phyloP scores from a whole-genome alignment of 2,113 vertebrate species.

The Mus musculus region GRCm39 chr4:155995001-155995500 shows the following conservation, averaged over 20 bases:
- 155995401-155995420: not conserved
- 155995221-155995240: not conserved
- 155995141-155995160: constrained; percentile 75
- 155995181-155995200: not conserved
- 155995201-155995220: not conserved
- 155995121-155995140: constrained; percentile 76
- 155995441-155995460: not conserved
- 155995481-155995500: not conserved
- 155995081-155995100: constrained; percentile 72
- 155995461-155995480: not conserved
- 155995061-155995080: constrained; percentile 36
- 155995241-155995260: not conserved
- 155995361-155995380: not conserved
- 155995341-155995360: not conserved
- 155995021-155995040: constrained; percentile 13
- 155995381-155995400: not conserved
- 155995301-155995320: not conserved
- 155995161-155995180: not conserved
- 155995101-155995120: constrained; percentile 79
- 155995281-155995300: not conserved
- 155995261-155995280: not conserved
- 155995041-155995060: accelerated
- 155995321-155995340: not conserved
- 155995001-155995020: constrained; percentile 70
- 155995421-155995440: not conserved